phyloP scores from a whole-genome alignment of 2,113 vertebrate genomes.

The human (Homo sapiens) region GRCh38 chr1:118131501-118132000 shows the following conservation, averaged over 20 bases:
- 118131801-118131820: background rate
- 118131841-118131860: background rate
- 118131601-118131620: background rate
- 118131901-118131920: no score
- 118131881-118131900: background rate
- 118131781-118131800: background rate
- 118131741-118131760: background rate
- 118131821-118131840: background rate
- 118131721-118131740: background rate
- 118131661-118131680: background rate
- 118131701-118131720: background rate
- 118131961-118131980: background rate
- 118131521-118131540: background rate
- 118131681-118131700: background rate
- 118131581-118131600: background rate
- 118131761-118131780: no score
- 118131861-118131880: background rate
- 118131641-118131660: background rate
- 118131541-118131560: background rate
- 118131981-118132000: background rate
- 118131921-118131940: background rate
- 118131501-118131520: background rate
- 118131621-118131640: background rate
- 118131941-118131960: background rate
- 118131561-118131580: background rate